phyloP scores from a whole-genome alignment of 2,113 vertebrate genomes.

The Plestiodon gilberti region DNA sequence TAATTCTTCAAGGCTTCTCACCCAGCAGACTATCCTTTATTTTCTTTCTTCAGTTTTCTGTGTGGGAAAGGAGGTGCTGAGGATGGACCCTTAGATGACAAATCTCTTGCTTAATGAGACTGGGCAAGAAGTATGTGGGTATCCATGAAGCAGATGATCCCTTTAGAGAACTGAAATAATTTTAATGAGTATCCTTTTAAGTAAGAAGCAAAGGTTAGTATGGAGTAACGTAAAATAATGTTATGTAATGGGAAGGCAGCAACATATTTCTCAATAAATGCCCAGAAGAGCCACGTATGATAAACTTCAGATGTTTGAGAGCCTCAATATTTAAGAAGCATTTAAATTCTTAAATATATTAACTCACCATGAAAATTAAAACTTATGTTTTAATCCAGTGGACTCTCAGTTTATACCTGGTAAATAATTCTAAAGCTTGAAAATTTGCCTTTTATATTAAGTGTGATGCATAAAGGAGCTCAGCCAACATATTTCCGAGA shows the following conservation, averaged over 20 bases:
- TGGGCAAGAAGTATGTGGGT: not conserved
- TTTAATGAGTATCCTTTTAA: conserved; percentile 2
- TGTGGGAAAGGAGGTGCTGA: not conserved
- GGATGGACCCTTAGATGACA: not conserved
- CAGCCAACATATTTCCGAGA: no score
- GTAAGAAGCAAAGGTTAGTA: conserved; percentile 29
- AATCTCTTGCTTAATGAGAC: not conserved
- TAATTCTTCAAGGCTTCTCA: not conserved
- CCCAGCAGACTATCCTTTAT: not conserved
- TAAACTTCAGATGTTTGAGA: no score
- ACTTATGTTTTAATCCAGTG: no score
- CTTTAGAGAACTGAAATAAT: not conserved
- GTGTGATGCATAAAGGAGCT: no score
- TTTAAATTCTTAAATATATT: no score
- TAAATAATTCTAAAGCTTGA: no score
- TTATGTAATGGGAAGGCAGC: not conserved
- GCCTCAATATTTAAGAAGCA: no score
- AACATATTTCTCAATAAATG: not conserved
- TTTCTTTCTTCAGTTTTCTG: not conserved
- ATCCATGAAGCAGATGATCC: not conserved
- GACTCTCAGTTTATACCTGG: no score
- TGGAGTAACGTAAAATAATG: not conserved
- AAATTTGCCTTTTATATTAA: no score
- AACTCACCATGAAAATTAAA: no score
- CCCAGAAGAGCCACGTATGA: no score